A percentile compares a stretch with the other conserved stretches of the same genome.
Conservation (phyloP, 2,797 vertebrate species). For the Pelobates cultripes region DNA sequence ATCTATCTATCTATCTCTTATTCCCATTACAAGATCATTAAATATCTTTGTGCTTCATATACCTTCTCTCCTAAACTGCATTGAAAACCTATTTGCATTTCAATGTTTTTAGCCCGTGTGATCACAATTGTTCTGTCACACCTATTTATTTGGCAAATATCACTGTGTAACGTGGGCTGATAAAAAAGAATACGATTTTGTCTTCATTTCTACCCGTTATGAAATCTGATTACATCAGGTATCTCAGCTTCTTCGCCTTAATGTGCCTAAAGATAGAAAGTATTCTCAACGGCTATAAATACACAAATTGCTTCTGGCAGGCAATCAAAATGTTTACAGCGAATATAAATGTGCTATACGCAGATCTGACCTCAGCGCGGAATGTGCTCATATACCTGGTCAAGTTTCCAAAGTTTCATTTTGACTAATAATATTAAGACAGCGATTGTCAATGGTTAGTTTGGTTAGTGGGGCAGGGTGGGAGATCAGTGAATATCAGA, state of each 20-base stretch:
- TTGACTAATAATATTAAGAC: constrained; percentile 36
- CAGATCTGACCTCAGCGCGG: constrained; percentile 33
- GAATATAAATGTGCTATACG: constrained; percentile 28
- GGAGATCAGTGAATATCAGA: neutral
- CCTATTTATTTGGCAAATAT: constrained; percentile 52
- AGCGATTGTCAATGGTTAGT: constrained; percentile 28
- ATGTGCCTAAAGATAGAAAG: constrained; percentile 52
- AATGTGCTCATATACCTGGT: constrained; percentile 22
- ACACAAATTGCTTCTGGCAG: constrained; percentile 54
- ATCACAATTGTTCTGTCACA: constrained; percentile 53
- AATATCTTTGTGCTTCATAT: neutral
- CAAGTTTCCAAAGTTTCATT: constrained; percentile 37
- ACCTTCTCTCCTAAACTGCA: neutral
- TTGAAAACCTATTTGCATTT: constrained; percentile 47
- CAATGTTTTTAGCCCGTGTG: constrained; percentile 18
- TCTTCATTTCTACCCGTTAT: constrained; percentile 44
- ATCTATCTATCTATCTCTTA: too few species aligned
- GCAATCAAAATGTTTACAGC: constrained; percentile 51
- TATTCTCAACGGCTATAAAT: constrained; percentile 47
- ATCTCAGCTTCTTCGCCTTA: constrained; percentile 42
- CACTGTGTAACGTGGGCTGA: constrained; percentile 11
- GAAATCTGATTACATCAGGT: constrained; percentile 54
- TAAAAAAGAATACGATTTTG: constrained; percentile 45
- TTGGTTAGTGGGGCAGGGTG: neutral
- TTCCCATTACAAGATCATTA: constrained; percentile 24